These are phyloP conservation scores for Acanthurus tractus DNA, from an alignment of 2,797 vertebrate species.

Conservation along the genomic window DNA sequence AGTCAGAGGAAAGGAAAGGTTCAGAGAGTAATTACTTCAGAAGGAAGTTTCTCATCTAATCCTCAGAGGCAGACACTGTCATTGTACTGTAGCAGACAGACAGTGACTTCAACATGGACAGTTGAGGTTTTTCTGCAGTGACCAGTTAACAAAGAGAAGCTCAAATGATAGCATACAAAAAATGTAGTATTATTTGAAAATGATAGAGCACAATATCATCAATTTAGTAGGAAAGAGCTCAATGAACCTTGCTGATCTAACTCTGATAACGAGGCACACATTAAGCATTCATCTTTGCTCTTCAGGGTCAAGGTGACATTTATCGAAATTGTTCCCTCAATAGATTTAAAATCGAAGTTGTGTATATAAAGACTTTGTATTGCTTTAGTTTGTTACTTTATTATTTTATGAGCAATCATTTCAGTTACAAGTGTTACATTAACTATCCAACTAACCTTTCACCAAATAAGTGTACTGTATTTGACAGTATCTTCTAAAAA, in stretches of 20 bases:
- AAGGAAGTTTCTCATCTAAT: conserved; percentile 70
- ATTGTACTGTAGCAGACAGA: conserved; percentile 40
- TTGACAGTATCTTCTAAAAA: too few species aligned
- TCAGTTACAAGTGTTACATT: neutral
- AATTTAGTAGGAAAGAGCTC: neutral
- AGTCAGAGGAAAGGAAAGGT: conserved; percentile 54
- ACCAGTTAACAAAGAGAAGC: neutral
- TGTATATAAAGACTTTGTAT: neutral
- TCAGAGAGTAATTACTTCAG: conserved; percentile 70
- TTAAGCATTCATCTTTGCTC: conserved; percentile 6
- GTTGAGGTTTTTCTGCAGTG: conserved; percentile 18
- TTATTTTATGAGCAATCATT: neutral
- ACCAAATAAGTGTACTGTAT: neutral
- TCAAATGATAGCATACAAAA: conserved; percentile 6
- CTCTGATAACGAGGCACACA: neutral
- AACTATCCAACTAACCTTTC: neutral
- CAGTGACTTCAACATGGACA: conserved; percentile 27
- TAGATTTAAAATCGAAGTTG: too few species aligned
- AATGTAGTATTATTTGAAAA: neutral
- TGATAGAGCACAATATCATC: neutral
- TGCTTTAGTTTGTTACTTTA: conserved; percentile 15
- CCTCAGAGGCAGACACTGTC: conserved; percentile 58
- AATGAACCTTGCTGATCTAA: conserved; percentile 5
- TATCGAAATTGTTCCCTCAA: neutral
- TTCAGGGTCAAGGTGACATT: neutral